A percentile compares a stretch with the other conserved stretches of the same genome.
Evolutionary conservation across 2,797 vertebrate genomes (phyloP).

Genomic region (Gallinago stenura): DNA sequence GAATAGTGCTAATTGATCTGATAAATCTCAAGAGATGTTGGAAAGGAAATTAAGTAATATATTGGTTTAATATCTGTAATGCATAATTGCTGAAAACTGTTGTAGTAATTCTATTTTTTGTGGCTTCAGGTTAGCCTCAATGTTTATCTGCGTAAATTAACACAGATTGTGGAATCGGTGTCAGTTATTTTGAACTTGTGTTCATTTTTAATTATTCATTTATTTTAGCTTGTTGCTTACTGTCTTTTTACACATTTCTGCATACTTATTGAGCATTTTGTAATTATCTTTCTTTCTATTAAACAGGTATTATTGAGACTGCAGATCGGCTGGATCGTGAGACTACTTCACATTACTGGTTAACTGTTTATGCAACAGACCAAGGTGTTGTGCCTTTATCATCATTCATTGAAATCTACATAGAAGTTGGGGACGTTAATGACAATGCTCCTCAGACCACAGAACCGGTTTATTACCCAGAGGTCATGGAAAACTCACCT

Average conservation of each 20-base stretch:
- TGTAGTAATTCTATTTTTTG: neutral
- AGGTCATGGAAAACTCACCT: slow-evolving; percentile 93
- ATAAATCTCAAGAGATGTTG: neutral
- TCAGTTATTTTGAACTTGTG: neutral
- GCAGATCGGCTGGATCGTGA: slow-evolving; percentile 92
- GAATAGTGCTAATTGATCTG: neutral
- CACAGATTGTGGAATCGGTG: neutral
- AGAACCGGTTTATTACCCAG: slow-evolving; percentile 94
- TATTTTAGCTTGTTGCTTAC: neutral
- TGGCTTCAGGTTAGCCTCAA: neutral
- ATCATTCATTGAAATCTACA: slow-evolving; percentile 92
- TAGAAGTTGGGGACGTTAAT: slow-evolving; percentile 95
- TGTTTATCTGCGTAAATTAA: neutral
- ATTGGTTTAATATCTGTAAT: neutral
- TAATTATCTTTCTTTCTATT: neutral
- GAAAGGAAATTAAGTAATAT: neutral
- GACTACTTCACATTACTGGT: slow-evolving; percentile 93
- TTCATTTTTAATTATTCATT: neutral
- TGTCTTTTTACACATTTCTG: neutral
- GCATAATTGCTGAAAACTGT: neutral
- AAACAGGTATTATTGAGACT: slow-evolving; percentile 90
- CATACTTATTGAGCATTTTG: neutral
- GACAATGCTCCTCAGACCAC: slow-evolving; percentile 95
- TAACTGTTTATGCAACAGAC: slow-evolving; percentile 94
- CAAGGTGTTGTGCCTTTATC: slow-evolving; percentile 92